phyloP scores from a whole-genome alignment of 2,797 vertebrate genomes.

The Chaetodon trifasciatus region DNA sequence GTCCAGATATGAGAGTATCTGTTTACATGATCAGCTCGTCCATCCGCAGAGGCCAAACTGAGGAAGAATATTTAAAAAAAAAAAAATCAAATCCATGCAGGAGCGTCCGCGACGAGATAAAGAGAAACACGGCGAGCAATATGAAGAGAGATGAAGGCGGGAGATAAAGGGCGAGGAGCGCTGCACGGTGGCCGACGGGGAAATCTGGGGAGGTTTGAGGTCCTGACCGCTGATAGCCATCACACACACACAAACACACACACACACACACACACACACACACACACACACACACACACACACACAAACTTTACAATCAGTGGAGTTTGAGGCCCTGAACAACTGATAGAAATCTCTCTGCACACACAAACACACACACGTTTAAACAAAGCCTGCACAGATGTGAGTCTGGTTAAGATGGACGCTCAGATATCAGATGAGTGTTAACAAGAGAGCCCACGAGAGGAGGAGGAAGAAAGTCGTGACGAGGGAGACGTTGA shows the following conservation, averaged over 20 bases:
- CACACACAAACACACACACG: constrained; percentile 2
- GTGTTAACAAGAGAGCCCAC: neutral
- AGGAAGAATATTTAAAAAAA: constrained; percentile 44
- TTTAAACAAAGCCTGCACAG: constrained; percentile 25
- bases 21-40: constrained; percentile 56
- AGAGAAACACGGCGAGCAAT: constrained; percentile 41
- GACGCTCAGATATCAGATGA: constrained; percentile 13
- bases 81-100: constrained; percentile 32
- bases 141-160: constrained; percentile 51
- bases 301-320: constrained; percentile 14
- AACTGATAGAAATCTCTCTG: constrained; percentile 34
- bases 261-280: constrained; percentile 28
- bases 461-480: neutral
- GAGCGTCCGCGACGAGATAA: constrained; percentile 48
- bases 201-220: constrained; percentile 63
- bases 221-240: constrained; percentile 71
- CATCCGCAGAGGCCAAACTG: constrained; percentile 44
- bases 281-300: constrained; percentile 12
- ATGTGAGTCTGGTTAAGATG: constrained; percentile 26
- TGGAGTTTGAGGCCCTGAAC: constrained; percentile 32
- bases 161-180: constrained; percentile 36
- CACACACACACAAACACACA: constrained; percentile 25
- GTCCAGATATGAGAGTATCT: constrained; percentile 52
- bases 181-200: constrained; percentile 55
- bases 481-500: neutral